phyloP scores from a whole-genome alignment of 2,888 invertebrate genomes.

The Invenusta paracnida region DNA sequence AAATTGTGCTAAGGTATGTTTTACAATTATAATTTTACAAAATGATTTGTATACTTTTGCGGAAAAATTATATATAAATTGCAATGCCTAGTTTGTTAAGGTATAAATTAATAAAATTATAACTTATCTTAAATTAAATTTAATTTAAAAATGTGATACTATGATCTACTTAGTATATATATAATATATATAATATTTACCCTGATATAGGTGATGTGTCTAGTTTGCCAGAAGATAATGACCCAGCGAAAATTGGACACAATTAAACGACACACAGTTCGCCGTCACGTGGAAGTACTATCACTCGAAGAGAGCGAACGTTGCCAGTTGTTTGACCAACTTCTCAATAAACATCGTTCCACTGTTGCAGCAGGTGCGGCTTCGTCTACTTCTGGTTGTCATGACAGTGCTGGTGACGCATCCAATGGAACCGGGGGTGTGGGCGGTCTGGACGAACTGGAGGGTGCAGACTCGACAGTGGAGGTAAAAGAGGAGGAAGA shows the following conservation, averaged over 20 bases:
- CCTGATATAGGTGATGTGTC: slow-evolving; percentile 43
- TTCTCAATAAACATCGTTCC: slow-evolving; percentile 30
- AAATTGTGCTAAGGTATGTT: too few relatives aligned
- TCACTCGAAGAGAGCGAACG: slow-evolving; percentile 37
- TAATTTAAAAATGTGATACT: too few relatives aligned
- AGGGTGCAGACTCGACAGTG: background rate
- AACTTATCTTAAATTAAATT: too few relatives aligned
- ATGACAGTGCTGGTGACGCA: background rate
- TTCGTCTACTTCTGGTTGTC: background rate
- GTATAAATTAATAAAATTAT: too few relatives aligned
- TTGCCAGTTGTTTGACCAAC: slow-evolving; percentile 34
- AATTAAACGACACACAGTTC: slow-evolving; percentile 42
- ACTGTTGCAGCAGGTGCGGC: background rate
- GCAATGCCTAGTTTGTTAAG: too few relatives aligned
- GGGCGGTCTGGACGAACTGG: background rate
- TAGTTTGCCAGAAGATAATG: slow-evolving; percentile 43
- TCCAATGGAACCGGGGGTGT: background rate
- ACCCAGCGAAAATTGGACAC: slow-evolving; percentile 44
- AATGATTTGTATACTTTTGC: too few relatives aligned
- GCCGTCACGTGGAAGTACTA: slow-evolving; percentile 41
- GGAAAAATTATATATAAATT: too few relatives aligned
- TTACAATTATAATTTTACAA: too few relatives aligned
- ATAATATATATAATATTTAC: too few relatives aligned
- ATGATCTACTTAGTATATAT: too few relatives aligned
- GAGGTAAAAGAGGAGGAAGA: background rate